Evolutionary conservation across 2,888 invertebrate genomes (phyloP), one percentile per base, ranked within the genome.

Genomic region (Phymatocera aterrima): DNA sequence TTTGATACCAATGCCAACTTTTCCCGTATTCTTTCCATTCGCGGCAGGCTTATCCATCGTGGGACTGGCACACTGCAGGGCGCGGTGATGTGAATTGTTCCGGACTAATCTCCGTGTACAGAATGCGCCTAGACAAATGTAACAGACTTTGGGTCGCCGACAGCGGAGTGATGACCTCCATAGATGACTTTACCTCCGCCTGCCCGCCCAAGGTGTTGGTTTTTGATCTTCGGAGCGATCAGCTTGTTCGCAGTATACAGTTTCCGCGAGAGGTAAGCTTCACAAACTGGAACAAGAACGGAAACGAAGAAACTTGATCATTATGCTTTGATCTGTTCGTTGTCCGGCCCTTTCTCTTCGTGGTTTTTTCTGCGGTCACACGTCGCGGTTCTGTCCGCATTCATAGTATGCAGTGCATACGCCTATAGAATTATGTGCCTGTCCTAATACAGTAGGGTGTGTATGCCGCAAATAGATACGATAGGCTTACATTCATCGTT

Each of bases 201-300:
- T 97, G 97, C 86, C 95, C 95, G 0, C 97, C 97, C 3, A 97
- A 97, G 91, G 92, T 97, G 75, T 92, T 96, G 77, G 94, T 97
- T 78, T 95, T 97, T 83, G 96, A 97, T 87, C 92, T 96, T 87
- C 92, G 93, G 77, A 96, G 95, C 0, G 95, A 96, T 88, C 93
- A 92, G 80, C 90, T 95, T 84, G 94, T 95, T 79, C 91, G 94
- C 68, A 94, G 94, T 79, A 93, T 96, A 28, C 94, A 95, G 82
- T 95, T 97, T 87, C 97, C 97, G 0, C 92, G 93, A 6, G 94
- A 95, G 88, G 90, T 90, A 51, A 54, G 81, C 61, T 46, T 31
- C 12, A 24, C 64, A 10, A 40, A 0, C 10, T 15, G 3, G 51
- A 24, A n/a, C n/a, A n/a, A n/a, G n/a, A n/a, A n/a, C n/a, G n/a